Base-by-base conservation (phyloP, 2,797 vertebrate species). In the Siniperca scherzeri region DNA sequence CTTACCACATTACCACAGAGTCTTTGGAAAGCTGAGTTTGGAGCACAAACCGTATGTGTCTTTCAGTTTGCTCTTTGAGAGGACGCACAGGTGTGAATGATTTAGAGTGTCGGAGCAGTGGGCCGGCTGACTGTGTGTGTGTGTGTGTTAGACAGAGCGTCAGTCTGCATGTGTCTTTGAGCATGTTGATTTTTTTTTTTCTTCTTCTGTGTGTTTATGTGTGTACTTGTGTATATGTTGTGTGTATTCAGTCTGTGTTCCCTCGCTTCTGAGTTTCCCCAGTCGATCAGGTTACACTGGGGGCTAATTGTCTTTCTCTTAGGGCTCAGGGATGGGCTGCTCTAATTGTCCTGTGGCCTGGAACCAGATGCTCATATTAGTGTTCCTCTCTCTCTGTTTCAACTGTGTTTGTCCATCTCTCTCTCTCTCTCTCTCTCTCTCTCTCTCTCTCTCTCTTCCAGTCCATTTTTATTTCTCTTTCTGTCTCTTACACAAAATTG, bases 301-400 rank as follows among this genome's bases (percentile, higher is more conserved):
- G 81, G 92, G 92, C 93, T 94, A 94, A 95, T 95, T 94, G 93
- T 93, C 88, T 92, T 90, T 94, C 94, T 94, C 91, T 87, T 69
- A 91, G 89, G 91, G 87, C 88, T 92, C 89, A 78, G 91, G 85
- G 94, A 94, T 94, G 91, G 90, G 90, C 89, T 77, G 52, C 92
- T 93, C 88, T 93, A 94, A 95, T 94, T 92, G 93, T 94, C 88
- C 83, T 91, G 92, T 88, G 89, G 93, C 91, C 88, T 91, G 89
- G 88, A 93, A 94, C 93, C 94, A 95, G 92, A 95, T 94, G 93
- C 90, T 92, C 78, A 84, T 77, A 57, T 79, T 72, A 53, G 78
- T 86, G 73, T 81, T 87, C 42, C 68, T 69, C 70, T 86, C 77
- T 76, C 22, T 68, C 22, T 71, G 19, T 83, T 69, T 72, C 56